Evolutionary conservation across 2,888 invertebrate genomes (phyloP), one percentile per base, ranked within the genome.

Genomic region (Cyaniris semiargus): DNA sequence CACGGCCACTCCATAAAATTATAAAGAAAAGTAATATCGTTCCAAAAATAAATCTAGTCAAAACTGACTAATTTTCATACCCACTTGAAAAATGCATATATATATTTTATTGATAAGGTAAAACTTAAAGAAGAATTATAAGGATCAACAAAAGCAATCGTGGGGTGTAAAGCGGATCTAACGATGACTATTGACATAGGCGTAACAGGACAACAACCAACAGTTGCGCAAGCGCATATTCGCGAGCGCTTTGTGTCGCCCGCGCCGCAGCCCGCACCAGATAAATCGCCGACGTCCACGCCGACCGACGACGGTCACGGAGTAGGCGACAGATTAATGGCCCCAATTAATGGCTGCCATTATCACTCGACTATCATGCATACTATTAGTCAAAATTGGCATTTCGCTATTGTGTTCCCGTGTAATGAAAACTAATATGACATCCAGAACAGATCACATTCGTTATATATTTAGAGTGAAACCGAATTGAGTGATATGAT

Each of bases 141-240:
- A 66, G 27, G 5, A 5, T 18, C 8, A 38, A 38, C n/a, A 6
- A 13, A 21, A 71, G 34, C 34, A n/a, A 38, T 38, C 7, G 7
- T 21, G 38, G n/a, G n/a, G 53, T 18, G 74, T 74, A 23, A 74
- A 27, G 74, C 15, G 1, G 27, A 15, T 53, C 53, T 74, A 74
- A 53, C 48, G 0, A 21, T 23, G 44, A 53, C 23, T 23, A 53
- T 53, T 48, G 53, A 53, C 27, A 53, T 44, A 23, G 48, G 21
- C 13, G 74, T 18, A 18, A 48, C 48, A 48, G 44, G 23, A 77
- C 77, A 79, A 78, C 80, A 78, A 76, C 79, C 78, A 76, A 77
- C 48, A 78, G 81, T 89, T 89, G 87, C 87, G 87, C 84, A 87
- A 88, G 83, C 85, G 86, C 85, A 85, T 83, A 84, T 85, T 84